phyloP scores from a whole-genome alignment of 2,888 invertebrate species.

The Aquatica leii region DNA sequence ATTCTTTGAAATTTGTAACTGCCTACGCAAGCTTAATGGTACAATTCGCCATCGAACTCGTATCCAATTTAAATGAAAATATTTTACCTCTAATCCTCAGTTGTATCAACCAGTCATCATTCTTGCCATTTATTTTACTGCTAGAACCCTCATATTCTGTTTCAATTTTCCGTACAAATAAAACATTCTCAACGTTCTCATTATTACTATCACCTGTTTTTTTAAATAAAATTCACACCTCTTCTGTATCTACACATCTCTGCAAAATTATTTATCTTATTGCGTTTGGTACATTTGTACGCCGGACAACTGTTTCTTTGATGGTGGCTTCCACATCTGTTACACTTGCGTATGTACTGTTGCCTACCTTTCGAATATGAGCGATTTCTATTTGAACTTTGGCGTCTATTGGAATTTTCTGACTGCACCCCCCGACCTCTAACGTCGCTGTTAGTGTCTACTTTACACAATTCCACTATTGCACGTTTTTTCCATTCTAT shows the following conservation, averaged over 20 bases:
- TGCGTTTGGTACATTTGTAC: background rate
- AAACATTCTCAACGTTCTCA: background rate
- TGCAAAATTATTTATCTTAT: background rate
- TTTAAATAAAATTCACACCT: background rate
- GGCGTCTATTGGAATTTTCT: no score
- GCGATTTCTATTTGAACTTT: background rate
- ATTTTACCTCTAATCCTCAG: no score
- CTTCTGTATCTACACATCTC: background rate
- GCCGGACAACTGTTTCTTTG: slow-evolving; percentile 1
- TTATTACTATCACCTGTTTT: background rate
- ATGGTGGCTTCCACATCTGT: background rate
- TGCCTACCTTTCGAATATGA: background rate
- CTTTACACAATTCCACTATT: no score
- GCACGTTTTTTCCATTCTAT: background rate
- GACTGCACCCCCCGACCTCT: no score
- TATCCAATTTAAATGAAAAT: background rate
- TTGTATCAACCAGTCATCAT: no score
- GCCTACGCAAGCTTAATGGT: background rate
- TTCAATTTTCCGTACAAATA: no score
- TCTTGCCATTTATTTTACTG: no score
- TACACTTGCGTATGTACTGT: background rate
- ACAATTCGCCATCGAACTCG: background rate
- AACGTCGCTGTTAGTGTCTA: background rate
- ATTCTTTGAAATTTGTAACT: background rate
- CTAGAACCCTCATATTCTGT: no score